A percentile compares a stretch with the other conserved stretches of the same genome.
phyloP scores from a whole-genome alignment of 2,888 invertebrate genomes.

The Oxycera nigricornis region DNA sequence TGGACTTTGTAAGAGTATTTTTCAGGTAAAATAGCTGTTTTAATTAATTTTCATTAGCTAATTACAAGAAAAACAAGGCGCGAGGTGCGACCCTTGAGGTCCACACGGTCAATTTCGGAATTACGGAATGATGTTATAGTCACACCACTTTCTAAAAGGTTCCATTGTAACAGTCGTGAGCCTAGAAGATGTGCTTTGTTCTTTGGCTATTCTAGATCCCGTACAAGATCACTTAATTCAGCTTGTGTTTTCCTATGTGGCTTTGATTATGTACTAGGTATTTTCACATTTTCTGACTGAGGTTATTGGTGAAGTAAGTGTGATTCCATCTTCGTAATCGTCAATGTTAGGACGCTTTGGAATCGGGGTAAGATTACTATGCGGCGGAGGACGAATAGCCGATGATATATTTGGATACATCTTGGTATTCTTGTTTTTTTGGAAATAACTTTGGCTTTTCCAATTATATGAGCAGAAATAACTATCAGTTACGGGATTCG shows the following conservation, averaged over 20 bases:
- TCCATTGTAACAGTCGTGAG: background rate
- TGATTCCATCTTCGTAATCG: background rate
- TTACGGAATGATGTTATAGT: background rate
- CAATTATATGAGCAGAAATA: conserved; percentile 22
- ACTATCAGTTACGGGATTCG: conserved; percentile 30
- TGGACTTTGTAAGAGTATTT: too few relatives aligned
- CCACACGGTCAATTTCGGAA: too few relatives aligned
- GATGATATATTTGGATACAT: background rate
- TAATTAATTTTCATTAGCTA: too few relatives aligned
- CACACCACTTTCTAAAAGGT: background rate
- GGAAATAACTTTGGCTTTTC: background rate
- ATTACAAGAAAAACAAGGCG: too few relatives aligned
- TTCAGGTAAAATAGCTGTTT: too few relatives aligned
- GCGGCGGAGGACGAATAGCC: background rate
- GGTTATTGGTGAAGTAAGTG: background rate
- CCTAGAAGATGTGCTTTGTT: background rate
- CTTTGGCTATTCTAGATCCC: background rate
- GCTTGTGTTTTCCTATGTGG: background rate
- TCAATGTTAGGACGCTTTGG: background rate
- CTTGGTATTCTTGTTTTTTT: background rate
- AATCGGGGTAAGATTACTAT: background rate
- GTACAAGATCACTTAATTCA: too few relatives aligned
- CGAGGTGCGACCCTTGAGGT: too few relatives aligned
- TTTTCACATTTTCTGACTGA: background rate
- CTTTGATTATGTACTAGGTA: background rate